Conservation (phyloP, 1,140 invertebrate species). For the Adoxophyes honmai region DNA sequence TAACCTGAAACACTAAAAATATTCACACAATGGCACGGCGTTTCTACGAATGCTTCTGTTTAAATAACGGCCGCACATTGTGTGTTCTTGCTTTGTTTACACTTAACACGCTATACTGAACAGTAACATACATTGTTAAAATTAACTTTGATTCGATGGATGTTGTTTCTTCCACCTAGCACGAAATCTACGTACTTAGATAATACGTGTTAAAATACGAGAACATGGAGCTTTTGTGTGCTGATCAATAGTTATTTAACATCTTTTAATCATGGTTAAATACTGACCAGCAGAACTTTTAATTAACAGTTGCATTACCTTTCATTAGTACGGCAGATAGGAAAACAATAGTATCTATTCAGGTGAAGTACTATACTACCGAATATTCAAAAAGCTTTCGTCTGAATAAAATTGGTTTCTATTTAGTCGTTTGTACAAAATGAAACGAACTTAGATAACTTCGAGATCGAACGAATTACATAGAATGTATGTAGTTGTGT, state of each 20-base stretch:
- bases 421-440: too few relatives aligned
- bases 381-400: too few relatives aligned
- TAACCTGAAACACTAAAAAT: neutral
- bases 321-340: too few relatives aligned
- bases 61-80: constrained; percentile 45
- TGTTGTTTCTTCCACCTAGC: constrained; percentile 43
- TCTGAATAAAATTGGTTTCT: too few relatives aligned
- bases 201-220: constrained; percentile 32
- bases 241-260: constrained; percentile 17
- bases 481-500: too few relatives aligned
- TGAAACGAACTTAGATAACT: too few relatives aligned
- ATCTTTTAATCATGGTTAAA: too few relatives aligned
- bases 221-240: constrained; percentile 19
- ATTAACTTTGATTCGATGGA: constrained; percentile 48
- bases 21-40: constrained; percentile 19
- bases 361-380: too few relatives aligned
- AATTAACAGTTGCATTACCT: too few relatives aligned
- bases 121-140: constrained; percentile 51
- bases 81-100: constrained; percentile 47
- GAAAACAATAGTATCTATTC: too few relatives aligned
- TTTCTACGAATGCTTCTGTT: constrained; percentile 41
- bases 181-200: constrained; percentile 36
- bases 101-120: constrained; percentile 40
- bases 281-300: too few relatives aligned
- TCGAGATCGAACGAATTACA: too few relatives aligned